A percentile compares a stretch with the other conserved stretches of the same genome.
These are phyloP conservation scores for Dryas iulia DNA, from an alignment of 1,140 invertebrate species.

Conservation along the genomic window DNA sequence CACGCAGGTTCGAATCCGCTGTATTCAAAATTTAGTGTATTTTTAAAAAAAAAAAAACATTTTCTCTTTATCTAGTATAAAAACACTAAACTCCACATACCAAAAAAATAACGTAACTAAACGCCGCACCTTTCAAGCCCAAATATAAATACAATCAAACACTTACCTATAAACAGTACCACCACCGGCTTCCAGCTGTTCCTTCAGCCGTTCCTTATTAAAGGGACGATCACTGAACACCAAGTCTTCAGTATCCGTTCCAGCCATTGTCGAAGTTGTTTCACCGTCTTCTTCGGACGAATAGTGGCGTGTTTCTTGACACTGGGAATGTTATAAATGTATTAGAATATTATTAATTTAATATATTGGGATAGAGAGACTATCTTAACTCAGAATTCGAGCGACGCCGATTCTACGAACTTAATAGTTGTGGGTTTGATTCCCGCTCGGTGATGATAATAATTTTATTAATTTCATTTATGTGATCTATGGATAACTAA, in stretches of 20 bases:
- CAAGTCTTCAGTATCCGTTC: conserved; percentile 74
- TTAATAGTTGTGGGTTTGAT: no score
- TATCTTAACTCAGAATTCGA: no score
- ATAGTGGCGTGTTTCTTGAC: conserved; percentile 61
- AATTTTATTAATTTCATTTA: no score
- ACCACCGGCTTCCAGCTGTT: conserved; percentile 80
- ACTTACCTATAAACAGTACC: conserved; percentile 79
- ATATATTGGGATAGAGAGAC: no score
- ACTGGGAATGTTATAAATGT: conserved; percentile 24
- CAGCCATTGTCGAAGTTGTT: conserved; percentile 41
- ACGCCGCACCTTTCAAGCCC: no score
- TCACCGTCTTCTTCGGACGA: conserved; percentile 69
- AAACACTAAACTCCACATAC: no score
- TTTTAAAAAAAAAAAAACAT: background rate
- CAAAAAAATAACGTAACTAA: background rate
- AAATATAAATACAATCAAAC: background rate
- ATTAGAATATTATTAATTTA: background rate
- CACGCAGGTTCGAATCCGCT: no score
- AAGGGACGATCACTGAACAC: conserved; percentile 77
- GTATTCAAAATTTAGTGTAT: no score
- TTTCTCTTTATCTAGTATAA: background rate
- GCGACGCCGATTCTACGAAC: no score
- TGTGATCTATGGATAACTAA: no score
- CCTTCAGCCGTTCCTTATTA: conserved; percentile 79
- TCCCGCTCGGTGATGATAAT: no score